phyloP scores from a whole-genome alignment of 2,797 vertebrate genomes.

The Sebastolobus alascanus region DNA sequence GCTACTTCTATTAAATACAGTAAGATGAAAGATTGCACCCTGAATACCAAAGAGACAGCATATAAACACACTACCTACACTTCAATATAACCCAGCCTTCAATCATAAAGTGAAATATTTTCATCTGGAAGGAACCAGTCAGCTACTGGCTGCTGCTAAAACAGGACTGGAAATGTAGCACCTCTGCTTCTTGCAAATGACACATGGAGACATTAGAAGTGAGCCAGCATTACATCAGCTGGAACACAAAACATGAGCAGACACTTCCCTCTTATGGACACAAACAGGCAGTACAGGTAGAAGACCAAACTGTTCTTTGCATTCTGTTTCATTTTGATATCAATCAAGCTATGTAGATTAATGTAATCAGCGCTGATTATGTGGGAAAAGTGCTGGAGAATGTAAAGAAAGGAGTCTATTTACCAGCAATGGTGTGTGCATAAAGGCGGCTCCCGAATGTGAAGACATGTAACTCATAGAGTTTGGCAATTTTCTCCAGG shows the following conservation, averaged over 20 bases:
- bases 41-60: constrained; percentile 48
- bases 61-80: constrained; percentile 22
- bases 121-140: not conserved
- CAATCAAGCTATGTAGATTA: not conserved
- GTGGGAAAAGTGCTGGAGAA: not conserved
- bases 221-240: not conserved
- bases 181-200: not conserved
- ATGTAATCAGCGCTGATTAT: no score
- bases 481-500: constrained; percentile 96
- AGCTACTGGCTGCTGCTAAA: not conserved
- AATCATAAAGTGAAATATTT: constrained; percentile 20
- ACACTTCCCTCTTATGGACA: constrained; percentile 73
- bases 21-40: constrained; percentile 28
- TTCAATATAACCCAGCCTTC: constrained; percentile 18
- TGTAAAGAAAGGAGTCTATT: not conserved
- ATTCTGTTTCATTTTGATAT: not conserved
- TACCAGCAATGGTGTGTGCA: constrained; percentile 98
- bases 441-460: constrained; percentile 98
- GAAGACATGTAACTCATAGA: constrained; percentile 97
- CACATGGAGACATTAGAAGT: not conserved
- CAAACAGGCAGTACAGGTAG: constrained; percentile 28
- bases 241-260: constrained; percentile 26
- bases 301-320: not conserved
- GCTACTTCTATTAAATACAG: constrained; percentile 39
- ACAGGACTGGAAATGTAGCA: not conserved